These are phyloP conservation scores for Ceratotherium simum DNA, from an alignment of 2,113 vertebrate species.

Conservation along the genomic window DNA sequence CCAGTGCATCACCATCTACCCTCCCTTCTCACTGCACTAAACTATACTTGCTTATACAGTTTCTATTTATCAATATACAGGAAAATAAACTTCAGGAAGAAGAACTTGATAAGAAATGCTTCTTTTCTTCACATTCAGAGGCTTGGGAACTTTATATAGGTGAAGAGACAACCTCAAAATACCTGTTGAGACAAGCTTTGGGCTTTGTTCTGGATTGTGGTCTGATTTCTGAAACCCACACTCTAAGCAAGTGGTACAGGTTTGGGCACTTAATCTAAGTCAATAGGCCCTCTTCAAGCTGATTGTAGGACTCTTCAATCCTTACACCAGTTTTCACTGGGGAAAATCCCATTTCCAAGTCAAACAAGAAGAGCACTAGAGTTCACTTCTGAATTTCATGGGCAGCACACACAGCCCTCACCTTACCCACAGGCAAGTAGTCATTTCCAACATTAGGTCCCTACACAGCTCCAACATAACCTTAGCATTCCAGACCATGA, in stretches of 20 bases:
- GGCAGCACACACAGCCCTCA: neutral
- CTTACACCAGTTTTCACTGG: conserved; percentile 54
- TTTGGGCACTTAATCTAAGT: conserved; percentile 59
- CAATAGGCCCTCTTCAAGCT: neutral
- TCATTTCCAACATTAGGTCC: neutral
- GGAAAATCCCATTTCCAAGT: neutral
- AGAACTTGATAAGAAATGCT: neutral
- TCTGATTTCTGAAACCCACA: conserved; percentile 37
- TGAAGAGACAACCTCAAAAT: neutral
- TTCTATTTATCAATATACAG: neutral
- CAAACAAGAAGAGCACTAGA: neutral
- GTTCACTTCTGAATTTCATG: neutral
- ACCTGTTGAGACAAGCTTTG: conserved; percentile 36
- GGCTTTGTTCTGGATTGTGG: neutral
- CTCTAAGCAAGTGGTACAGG: conserved; percentile 56
- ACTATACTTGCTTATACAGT: neutral
- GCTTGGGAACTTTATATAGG: neutral
- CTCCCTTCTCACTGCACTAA: neutral
- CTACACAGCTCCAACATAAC: neutral
- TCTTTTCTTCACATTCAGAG: neutral
- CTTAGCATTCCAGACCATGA: neutral
- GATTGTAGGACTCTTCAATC: neutral
- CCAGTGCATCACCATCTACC: neutral
- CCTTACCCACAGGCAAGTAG: neutral
- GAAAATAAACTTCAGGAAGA: neutral